Conservation (phyloP, 2,888 invertebrate species). For the Tetranychus piercei region DNA sequence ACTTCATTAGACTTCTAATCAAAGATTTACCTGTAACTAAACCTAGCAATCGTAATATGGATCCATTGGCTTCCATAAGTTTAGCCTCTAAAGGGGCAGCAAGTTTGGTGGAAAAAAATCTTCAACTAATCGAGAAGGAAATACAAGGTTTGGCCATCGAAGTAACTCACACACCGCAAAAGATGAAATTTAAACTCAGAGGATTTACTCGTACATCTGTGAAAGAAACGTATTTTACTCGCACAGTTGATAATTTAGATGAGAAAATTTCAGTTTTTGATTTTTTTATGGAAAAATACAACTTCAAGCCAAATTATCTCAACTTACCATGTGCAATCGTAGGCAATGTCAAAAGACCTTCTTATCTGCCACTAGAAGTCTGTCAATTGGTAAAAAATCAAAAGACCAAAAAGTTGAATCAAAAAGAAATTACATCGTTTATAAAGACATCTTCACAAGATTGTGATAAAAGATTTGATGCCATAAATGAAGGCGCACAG, state of each 20-base stretch:
- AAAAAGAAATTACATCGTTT: not conserved
- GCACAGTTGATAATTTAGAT: not conserved
- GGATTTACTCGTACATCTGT: not conserved
- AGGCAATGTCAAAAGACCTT: not conserved
- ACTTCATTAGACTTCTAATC: not conserved
- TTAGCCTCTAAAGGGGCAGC: not conserved
- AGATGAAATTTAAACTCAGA: not conserved
- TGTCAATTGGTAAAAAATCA: not conserved
- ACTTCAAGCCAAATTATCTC: not conserved
- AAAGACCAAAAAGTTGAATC: not conserved
- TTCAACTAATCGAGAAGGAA: not conserved
- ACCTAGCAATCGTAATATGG: not conserved
- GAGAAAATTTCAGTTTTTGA: conserved; percentile 1
- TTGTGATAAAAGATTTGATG: not conserved
- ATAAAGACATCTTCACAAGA: not conserved
- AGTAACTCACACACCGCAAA: not conserved
- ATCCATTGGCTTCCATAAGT: not conserved
- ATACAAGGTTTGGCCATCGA: not conserved
- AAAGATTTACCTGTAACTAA: not conserved
- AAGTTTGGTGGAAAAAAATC: not conserved
- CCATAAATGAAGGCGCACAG: not conserved
- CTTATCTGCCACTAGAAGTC: not conserved
- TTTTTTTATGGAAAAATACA: conserved; percentile 3
- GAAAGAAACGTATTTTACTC: not conserved
- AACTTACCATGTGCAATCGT: not conserved